Evolutionary conservation across 1,140 invertebrate species (phyloP), one percentile per base, ranked within the genome.

Genomic region (Zophobas atratus): DNA sequence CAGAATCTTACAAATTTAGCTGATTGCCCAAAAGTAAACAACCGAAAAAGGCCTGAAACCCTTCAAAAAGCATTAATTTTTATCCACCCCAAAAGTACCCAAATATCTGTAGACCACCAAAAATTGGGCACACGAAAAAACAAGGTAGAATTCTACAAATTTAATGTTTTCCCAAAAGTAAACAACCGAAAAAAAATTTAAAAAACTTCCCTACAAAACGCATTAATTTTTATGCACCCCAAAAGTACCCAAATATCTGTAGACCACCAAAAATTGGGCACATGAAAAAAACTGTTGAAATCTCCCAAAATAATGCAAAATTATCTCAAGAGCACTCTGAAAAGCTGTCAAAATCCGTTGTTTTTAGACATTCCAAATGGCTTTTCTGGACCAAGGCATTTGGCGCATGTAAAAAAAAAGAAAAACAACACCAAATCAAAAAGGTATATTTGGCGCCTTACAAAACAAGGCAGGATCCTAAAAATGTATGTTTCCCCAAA

Each of bases 261-360:
- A 67, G 60, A 67, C 60, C 60, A 67, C n/a, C 60, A 67, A 67
- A 67, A 67, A 67, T 67, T 67, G 60, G 60, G 60, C 60, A 67
- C 60, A 67, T 67, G 60, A 67, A 67, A 67, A 67, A 67, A 67
- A 20, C 20, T 20, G 20, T 20, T 20, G 20, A 20, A 20, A 20
- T 20, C 20, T 20, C 20, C 20, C 20, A 20, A 20, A 20, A 20
- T 20, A 20, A 20, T 20, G 20, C 20, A 20, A 20, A 20, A 20
- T 20, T 20, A 20, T 20, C 20, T 20, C 20, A 20, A 20, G 20
- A 20, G 20, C 20, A 20, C 20, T 20, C 20, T 20, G 20, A 20
- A 20, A 20, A 20, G 20, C 20, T 20, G 20, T 20, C 20, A 20
- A 20, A 20, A 20, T 20, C 20, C 20, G 20, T 20, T 20, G 20